phyloP scores from a whole-genome alignment of 2,113 vertebrate genomes.

The Steatornis caripensis region DNA sequence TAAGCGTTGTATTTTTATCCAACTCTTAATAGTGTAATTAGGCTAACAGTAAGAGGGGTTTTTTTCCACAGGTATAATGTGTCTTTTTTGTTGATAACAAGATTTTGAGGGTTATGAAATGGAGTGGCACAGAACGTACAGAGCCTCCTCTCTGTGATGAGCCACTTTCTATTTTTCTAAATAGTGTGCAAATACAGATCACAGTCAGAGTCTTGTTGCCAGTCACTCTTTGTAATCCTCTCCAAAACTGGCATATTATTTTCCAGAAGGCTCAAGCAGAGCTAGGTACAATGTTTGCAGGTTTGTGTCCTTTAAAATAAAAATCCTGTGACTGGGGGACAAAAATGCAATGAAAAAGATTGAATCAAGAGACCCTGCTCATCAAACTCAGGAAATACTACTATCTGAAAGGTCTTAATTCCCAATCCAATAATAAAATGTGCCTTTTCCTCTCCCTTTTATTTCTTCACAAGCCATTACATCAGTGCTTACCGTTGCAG shows the following conservation, averaged over 20 bases:
- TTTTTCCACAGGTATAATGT: not conserved
- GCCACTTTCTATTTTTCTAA: not conserved
- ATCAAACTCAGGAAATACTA: not conserved
- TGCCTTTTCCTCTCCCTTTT: not conserved
- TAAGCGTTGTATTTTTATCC: not conserved
- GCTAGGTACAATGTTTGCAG: not conserved
- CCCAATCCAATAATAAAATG: conserved; percentile 11
- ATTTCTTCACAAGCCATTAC: not conserved
- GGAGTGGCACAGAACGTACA: not conserved
- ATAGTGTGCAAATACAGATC: not conserved
- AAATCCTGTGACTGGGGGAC: not conserved
- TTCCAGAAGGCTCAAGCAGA: not conserved
- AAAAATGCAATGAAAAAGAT: conserved; percentile 25
- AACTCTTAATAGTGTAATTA: not conserved
- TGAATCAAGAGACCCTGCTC: not conserved
- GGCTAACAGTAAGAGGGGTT: not conserved
- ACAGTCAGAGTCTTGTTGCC: not conserved
- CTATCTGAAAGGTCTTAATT: conserved; percentile 6
- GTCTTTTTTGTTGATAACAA: not conserved
- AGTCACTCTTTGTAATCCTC: not conserved
- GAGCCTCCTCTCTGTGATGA: not conserved
- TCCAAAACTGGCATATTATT: not conserved
- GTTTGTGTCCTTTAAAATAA: conserved; percentile 8
- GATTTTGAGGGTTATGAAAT: not conserved
- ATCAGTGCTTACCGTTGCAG: not conserved